A percentile compares a stretch with the other conserved stretches of the same genome.
Conservation (phyloP, 1,140 invertebrate genomes). For the Phymorhynchus buccinoides region DNA sequence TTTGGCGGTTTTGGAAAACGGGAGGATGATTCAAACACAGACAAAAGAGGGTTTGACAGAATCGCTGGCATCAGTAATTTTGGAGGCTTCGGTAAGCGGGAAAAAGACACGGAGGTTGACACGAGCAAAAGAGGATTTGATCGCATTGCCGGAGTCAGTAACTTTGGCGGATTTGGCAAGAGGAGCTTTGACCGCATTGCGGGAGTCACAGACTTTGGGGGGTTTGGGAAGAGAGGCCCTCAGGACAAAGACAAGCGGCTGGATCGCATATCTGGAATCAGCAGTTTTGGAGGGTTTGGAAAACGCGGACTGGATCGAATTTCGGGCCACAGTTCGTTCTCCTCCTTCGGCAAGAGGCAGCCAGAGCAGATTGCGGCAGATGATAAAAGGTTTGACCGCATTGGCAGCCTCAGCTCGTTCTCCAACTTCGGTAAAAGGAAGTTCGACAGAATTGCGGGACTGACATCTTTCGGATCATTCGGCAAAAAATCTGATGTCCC, state of each 20-base stretch:
- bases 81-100: background rate
- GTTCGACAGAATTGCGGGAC: conserved; percentile 24
- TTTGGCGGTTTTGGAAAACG: conserved; percentile 14
- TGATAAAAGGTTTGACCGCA: conserved; percentile 28
- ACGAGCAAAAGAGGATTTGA: background rate
- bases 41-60: conserved; percentile 17
- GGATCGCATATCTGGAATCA: conserved; percentile 3
- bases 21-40: background rate
- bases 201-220: background rate
- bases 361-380: background rate
- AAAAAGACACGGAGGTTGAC: background rate
- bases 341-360: conserved; percentile 24
- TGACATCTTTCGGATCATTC: conserved; percentile 19
- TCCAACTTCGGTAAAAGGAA: conserved; percentile 15
- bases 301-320: conserved; percentile 12
- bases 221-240: background rate
- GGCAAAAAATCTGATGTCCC: conserved; percentile 14
- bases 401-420: background rate
- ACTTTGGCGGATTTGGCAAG: background rate
- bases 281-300: background rate
- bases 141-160: background rate
- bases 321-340: background rate
- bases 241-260: background rate
- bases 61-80: background rate
- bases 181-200: conserved; percentile 18